Evolutionary conservation across 1,140 invertebrate species (phyloP), one percentile per base, ranked within the genome.

Genomic region (Proales similis): DNA sequence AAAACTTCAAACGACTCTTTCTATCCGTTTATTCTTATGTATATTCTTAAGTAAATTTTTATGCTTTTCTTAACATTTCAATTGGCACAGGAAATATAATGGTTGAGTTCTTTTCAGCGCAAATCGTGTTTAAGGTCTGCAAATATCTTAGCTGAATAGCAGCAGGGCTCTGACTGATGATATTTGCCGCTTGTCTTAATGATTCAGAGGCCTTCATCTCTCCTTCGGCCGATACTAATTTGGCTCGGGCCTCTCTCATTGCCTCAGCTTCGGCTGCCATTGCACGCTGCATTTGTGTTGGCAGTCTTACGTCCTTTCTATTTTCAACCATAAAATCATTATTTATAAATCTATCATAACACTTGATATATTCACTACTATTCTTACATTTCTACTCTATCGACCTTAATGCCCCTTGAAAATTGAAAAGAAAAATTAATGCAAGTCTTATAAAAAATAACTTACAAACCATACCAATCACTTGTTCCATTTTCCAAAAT

Each of bases 101-200:
- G 6, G 92, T 96, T 3, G 91, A 94, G 74, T 94, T 95, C 78
- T 95, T 95, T 80, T 96, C 92, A 2, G 90, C 88, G 39, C 89
- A 90, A 73, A 96, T 93, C 7, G 87, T 86, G 74, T 87, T 94
- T 53, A 96, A 78, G 6, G 90, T 92, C 80, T 94, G 82, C 20
- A 82, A 69, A 68, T 83, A 82, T 14, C 82, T 74, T 2, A 89
- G 80, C 77, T 92, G 89, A 42, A 92, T 74, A 3, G 89, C 88
- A 5, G 85, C 85, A 12, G 88, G 87, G 64, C 68, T 70, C 27
- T 45, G 14, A n/a, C 11, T 7, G 1, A 64, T 46, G 7, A 29
- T n/a, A 19, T 60, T 57, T 30, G 53, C 51, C 0, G 53, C 63
- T 26, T 60, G 36, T 39, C 57, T 51, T 29, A 64, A 47, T 1